A percentile compares a stretch with the other conserved stretches of the same genome.
These are phyloP conservation scores for Antrozous pallidus DNA, from an alignment of 2,797 vertebrate species.

Conservation along the genomic window DNA sequence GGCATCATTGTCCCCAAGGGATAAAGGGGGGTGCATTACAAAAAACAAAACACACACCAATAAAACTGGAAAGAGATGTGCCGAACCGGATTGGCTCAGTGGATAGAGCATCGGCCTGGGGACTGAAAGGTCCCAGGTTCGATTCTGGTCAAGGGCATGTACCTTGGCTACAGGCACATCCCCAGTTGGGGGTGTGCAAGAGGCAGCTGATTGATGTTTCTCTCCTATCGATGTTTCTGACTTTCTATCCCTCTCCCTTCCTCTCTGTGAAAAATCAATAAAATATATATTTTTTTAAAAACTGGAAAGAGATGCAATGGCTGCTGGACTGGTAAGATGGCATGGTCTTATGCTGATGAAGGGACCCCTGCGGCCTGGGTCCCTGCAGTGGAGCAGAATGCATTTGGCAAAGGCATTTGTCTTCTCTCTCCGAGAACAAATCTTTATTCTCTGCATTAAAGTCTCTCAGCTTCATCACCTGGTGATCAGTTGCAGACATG, in stretches of 20 bases:
- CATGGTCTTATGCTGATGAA: not conserved
- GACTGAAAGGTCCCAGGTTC: too few species aligned
- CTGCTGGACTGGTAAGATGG: not conserved
- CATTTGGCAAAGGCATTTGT: not conserved
- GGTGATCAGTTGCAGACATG: not conserved
- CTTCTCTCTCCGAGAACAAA: not conserved
- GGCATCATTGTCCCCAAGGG: too few species aligned
- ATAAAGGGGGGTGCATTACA: not conserved
- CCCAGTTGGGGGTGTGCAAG: too few species aligned
- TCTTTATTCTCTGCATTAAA: not conserved
- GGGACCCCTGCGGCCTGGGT: fast-evolving
- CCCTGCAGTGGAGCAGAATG: fast-evolving
- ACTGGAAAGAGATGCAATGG: not conserved
- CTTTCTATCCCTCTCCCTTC: too few species aligned
- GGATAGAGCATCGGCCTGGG: too few species aligned
- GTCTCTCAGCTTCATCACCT: not conserved
- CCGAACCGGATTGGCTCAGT: too few species aligned
- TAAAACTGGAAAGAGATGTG: not conserved
- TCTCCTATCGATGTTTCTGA: too few species aligned
- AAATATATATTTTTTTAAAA: too few species aligned
- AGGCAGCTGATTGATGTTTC: too few species aligned
- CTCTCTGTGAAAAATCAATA: too few species aligned
- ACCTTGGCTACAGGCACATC: too few species aligned
- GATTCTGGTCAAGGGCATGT: too few species aligned
- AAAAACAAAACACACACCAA: not conserved